Evolutionary conservation across 2,888 invertebrate genomes (phyloP).

Genomic region (Abrostola tripartita): DNA sequence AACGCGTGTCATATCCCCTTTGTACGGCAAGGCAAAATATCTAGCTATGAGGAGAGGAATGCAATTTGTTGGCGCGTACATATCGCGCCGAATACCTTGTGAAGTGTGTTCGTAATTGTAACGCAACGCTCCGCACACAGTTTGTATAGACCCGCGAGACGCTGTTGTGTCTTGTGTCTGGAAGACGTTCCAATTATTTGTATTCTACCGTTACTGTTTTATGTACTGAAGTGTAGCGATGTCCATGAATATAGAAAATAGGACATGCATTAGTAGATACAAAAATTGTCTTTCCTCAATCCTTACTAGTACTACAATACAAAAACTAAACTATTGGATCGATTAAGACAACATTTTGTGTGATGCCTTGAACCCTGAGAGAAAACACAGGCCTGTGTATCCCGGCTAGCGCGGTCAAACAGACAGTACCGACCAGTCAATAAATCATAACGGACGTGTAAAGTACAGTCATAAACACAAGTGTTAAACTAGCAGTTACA

Average conservation of each 20-base stretch:
- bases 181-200: conserved; percentile 7
- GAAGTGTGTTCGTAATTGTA: conserved; percentile 59
- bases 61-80: conserved; percentile 70
- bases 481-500: neutral
- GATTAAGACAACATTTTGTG: too few relatives aligned
- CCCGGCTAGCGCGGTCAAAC: too few relatives aligned
- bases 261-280: too few relatives aligned
- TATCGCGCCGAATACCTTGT: conserved; percentile 58
- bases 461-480: conserved; percentile 2
- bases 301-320: too few relatives aligned
- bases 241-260: too few relatives aligned
- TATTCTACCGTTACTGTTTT: neutral
- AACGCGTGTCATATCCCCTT: conserved; percentile 72
- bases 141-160: conserved; percentile 23
- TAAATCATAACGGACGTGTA: neutral
- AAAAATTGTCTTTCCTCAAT: too few relatives aligned
- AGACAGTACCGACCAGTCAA: neutral
- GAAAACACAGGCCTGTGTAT: too few relatives aligned
- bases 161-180: conserved; percentile 5
- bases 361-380: too few relatives aligned
- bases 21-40: conserved; percentile 67
- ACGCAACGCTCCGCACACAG: conserved; percentile 25
- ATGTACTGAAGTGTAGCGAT: neutral
- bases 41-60: conserved; percentile 67
- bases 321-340: too few relatives aligned